Base-by-base conservation (phyloP, 2,113 vertebrate genomes). In the Phoenicopterus ruber region DNA sequence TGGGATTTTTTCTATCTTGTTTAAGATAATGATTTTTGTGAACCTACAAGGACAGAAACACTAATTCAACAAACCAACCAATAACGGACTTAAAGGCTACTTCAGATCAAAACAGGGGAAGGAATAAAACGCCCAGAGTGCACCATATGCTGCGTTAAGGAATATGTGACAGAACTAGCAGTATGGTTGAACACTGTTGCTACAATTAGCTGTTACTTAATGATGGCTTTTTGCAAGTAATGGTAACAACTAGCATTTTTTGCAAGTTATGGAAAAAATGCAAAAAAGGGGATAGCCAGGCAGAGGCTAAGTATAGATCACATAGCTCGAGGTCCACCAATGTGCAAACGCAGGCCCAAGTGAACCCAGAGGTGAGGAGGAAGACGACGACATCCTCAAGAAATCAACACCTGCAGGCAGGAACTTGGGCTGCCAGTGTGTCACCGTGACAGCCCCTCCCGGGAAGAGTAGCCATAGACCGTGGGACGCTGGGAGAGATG, bases 21-120 rank as follows among this genome's bases (percentile, higher is more conserved):
- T 50, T 50, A 77, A n/a, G 31, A 17, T 24, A 62, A 28, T 47
- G 34, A 47, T 78, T 77, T 69, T 44, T 66, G 38, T 61, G 42
- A 71, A 47, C 96, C 2, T 13, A 91, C 46, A 25, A 78, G 98
- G 19, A 96, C 95, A 47, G 98, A 98, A 49, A 97, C 97, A 29
- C 98, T 98, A 59, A 95, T 97, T 65, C 95, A 26, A 74, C 28
- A 47, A 74, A 36, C 21, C 12, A 74, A 47, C 28, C 13, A 55
- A 15, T 32, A 55, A 55, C 0, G 6, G 17, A 47, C 40, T 74
- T 55, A 65, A 74, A 47, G 50, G 28, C 34, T 74, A 55, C 59
- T 55, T 63, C 17, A 65, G 40, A 65, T 85, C 28, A 47, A 38
- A 65, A 36, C 26, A 63, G 46, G 9, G 47, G 16, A 57, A 57